Conservation (phyloP, 2,113 vertebrate species). For the Paraplagusia blochii region DNA sequence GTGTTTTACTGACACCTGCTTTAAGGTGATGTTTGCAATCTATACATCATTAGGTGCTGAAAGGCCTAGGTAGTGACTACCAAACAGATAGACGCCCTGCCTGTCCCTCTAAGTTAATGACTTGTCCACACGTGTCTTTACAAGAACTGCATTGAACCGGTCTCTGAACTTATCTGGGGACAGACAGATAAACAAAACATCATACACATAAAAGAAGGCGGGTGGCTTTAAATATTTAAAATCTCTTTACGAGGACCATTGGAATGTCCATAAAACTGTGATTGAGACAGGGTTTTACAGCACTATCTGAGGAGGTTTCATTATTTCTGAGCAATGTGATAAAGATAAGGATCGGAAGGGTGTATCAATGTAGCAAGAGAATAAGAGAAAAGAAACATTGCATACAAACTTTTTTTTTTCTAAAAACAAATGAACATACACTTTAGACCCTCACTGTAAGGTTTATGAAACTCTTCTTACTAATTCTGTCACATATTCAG, state of each 20-base stretch:
- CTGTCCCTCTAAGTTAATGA: conserved; percentile 43
- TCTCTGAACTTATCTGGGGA: neutral
- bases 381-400: neutral
- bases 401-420: neutral
- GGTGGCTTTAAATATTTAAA: conserved; percentile 9
- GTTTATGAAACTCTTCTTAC: too few species aligned
- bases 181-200: too few species aligned
- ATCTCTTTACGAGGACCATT: conserved; percentile 17
- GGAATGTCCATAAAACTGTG: conserved; percentile 45
- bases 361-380: conserved; percentile 7
- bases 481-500: too few species aligned
- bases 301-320: conserved; percentile 41
- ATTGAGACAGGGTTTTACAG: conserved; percentile 23
- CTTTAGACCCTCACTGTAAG: too few species aligned
- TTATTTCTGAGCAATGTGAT: conserved; percentile 35
- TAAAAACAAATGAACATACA: too few species aligned
- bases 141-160: conserved; percentile 13
- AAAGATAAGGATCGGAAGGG: conserved; percentile 39
- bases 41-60: conserved; percentile 57
- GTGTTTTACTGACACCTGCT: too few species aligned
- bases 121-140: conserved; percentile 19
- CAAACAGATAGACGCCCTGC: conserved; percentile 53
- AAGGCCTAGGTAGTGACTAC: conserved; percentile 61
- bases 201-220: too few species aligned
- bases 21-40: neutral